A percentile compares a stretch with the other conserved stretches of the same genome.
These are phyloP conservation scores for Caenorhabditis becei DNA, from an alignment of 2,888 invertebrate genomes.

Conservation along the genomic window DNA sequence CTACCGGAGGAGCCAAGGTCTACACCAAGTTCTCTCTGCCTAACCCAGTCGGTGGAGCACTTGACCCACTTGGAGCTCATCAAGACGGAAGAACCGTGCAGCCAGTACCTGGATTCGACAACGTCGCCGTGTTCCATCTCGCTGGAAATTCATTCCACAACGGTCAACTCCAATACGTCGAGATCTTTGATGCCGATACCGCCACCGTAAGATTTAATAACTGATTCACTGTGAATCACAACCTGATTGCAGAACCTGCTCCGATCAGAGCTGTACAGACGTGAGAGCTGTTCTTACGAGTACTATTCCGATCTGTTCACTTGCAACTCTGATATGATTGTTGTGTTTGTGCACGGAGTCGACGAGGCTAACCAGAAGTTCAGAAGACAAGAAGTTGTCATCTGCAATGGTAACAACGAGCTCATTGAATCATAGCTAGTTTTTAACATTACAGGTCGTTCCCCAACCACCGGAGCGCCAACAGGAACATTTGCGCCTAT, in stretches of 20 bases:
- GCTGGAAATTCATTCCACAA: slow-evolving; percentile 51
- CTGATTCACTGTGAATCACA: background rate
- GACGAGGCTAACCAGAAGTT: slow-evolving; percentile 68
- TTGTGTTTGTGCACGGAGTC: slow-evolving; percentile 67
- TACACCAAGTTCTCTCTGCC: slow-evolving; percentile 64
- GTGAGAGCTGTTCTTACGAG: slow-evolving; percentile 68
- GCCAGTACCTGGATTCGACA: slow-evolving; percentile 59
- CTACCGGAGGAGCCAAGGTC: slow-evolving; percentile 70
- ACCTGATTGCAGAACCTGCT: slow-evolving; percentile 60
- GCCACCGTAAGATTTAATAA: slow-evolving; percentile 23
- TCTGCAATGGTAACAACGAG: slow-evolving; percentile 52
- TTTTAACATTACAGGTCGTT: slow-evolving; percentile 34
- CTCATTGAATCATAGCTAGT: background rate
- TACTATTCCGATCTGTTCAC: slow-evolving; percentile 73
- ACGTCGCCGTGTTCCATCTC: slow-evolving; percentile 63
- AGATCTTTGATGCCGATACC: slow-evolving; percentile 64
- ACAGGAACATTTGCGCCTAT: slow-evolving; percentile 25
- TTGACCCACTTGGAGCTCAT: slow-evolving; percentile 65
- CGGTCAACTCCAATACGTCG: slow-evolving; percentile 67
- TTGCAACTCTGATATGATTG: slow-evolving; percentile 69
- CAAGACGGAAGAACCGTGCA: slow-evolving; percentile 55
- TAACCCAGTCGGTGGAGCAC: slow-evolving; percentile 42
- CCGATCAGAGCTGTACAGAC: slow-evolving; percentile 66
- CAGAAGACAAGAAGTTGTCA: slow-evolving; percentile 62
- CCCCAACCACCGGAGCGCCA: slow-evolving; percentile 32